These are phyloP conservation scores for Ctenoplectra terminalis DNA, from an alignment of 1,140 invertebrate species.

Conservation along the genomic window DNA sequence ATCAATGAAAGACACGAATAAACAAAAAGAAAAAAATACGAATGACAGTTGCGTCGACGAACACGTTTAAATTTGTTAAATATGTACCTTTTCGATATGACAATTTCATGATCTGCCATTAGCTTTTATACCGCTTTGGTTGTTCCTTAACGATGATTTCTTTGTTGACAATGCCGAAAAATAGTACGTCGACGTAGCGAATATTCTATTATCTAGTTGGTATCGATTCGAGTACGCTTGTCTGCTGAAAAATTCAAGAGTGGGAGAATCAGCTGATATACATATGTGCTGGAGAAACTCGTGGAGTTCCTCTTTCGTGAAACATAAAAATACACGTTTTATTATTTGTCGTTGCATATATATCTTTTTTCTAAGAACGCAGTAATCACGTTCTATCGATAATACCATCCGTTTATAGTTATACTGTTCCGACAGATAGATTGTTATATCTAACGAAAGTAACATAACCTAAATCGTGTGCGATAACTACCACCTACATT, in stretches of 20 bases:
- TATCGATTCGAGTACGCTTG: conserved; percentile 20
- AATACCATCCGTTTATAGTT: not conserved
- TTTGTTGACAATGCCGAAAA: conserved; percentile 53
- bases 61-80: not conserved
- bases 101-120: conserved; percentile 76
- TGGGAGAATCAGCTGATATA: conserved; percentile 66
- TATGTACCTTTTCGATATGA: conserved; percentile 68
- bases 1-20: not conserved
- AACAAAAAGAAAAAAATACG: not conserved
- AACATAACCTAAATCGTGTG: conserved; percentile 22
- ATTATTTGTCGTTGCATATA: not conserved
- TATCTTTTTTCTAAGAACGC: not conserved
- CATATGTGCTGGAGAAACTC: conserved; percentile 15
- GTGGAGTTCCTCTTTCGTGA: not conserved
- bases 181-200: conserved; percentile 26
- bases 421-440: not conserved
- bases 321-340: not conserved
- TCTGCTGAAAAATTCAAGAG: conserved; percentile 20
- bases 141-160: conserved; percentile 15
- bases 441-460: not conserved
- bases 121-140: conserved; percentile 19
- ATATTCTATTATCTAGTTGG: conserved; percentile 61
- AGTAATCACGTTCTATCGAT: not conserved
- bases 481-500: not conserved
- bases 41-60: conserved; percentile 42